Base-by-base conservation (phyloP, 1,140 invertebrate genomes). In the Bombus waltoni region DNA sequence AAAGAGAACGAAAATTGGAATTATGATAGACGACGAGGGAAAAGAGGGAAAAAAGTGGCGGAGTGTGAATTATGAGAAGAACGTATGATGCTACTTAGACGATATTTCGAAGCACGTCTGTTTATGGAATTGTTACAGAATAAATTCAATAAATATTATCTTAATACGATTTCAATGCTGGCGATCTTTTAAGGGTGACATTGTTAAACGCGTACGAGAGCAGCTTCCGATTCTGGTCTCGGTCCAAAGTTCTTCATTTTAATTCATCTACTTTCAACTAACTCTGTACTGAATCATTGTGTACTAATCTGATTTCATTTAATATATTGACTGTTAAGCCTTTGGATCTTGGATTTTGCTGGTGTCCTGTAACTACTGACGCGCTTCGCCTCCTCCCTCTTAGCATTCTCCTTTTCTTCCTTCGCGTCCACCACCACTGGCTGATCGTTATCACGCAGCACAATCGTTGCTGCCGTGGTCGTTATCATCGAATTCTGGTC, bases 401-500 rank as follows among this genome's bases (percentile, higher is more conserved):
- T 88, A 40, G 88, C 83, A 11, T 1, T 32, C 6, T 86, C 76
- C 57, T 86, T 77, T 11, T 80, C 73, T 0, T 88, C 84, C 42
- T 70, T 78, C n/a, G 53, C 44, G 38, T 82, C 78, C 59, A 88
- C 22, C 3, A 77, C 4, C 13, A 89, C 42, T 3, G 88, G 83
- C 35, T 86, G 40, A 0, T 89, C 87, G 2, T 76, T 87, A 1
- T 94, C 88, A 1, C 93, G 88, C 15, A 94, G 57, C 11, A 93
- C 66, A 0, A 94, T 22, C 18, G 91, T 70, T 0, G 92, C 85
- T 6, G 88, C 66, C 3, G 89, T 81, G 2, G 91, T 78, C 5
- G 87, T 68, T 13, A 65, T 18, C 1, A 88, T 92, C 2, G 81
- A 9, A 66, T 92, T 93, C 8, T 91, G 92, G 2, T 93, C 92